Evolutionary conservation across 2,888 invertebrate genomes (phyloP), one percentile per base, ranked within the genome.

Genomic region (Caenorhabditis drosophilae): DNA sequence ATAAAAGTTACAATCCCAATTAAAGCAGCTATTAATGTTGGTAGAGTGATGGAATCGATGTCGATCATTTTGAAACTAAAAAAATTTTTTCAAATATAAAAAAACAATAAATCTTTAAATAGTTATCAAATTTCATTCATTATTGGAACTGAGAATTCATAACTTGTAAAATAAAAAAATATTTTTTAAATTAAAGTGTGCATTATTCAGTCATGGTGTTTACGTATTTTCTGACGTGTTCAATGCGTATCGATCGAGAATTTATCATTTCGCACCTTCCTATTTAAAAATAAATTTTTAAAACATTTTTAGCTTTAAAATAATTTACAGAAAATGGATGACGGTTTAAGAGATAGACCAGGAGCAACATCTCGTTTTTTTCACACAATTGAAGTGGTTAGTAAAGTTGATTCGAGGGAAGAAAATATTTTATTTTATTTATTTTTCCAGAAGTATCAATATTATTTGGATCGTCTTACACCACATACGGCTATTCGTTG

Each of bases 371-470:
- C 80, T 4, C 58, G 73, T 15, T 75, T 83, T 52, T 80, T 72
- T 57, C 67, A 73, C 41, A 73, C 67, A 12, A 35, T 82, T 31
- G 80, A 76, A 70, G 66, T 81, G 41, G 81, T 81, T 44, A 46
- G 73, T 62, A 62, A 44, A n/a, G n/a, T n/a, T n/a, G n/a, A n/a
- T n/a, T n/a, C n/a, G n/a, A n/a, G n/a, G n/a, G n/a, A n/a, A n/a
- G n/a, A n/a, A n/a, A n/a, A n/a, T n/a, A n/a, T n/a, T n/a, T n/a
- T n/a, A n/a, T n/a, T n/a, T n/a, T n/a, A n/a, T n/a, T n/a, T n/a
- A n/a, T n/a, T n/a, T n/a, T 71, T 82, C 50, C 61, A 83, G 83
- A 76, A 80, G 45, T 83, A 82, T 53, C 83, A 83, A 50, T 75
- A 80, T 53, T 83, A 82, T 57, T 68, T 83, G 53, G 83, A 83